A percentile compares a stretch with the other conserved stretches of the same genome.
Conservation (phyloP, 2,113 vertebrate species). For the Ochotona curzoniae region DNA sequence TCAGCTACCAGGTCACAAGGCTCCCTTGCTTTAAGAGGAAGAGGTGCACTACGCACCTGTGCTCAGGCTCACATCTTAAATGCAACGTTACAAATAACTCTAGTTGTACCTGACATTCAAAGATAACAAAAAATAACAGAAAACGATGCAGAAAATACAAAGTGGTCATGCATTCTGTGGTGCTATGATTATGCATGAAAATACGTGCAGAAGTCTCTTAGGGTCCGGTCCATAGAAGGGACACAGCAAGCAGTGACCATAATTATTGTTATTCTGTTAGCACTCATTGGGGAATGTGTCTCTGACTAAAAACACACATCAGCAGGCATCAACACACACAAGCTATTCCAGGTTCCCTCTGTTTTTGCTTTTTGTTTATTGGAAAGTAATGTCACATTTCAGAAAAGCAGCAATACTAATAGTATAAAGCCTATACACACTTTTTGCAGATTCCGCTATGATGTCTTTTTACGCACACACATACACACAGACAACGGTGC, state of each 20-base stretch:
- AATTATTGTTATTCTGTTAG: background rate
- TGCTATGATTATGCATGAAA: background rate
- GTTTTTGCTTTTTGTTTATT: background rate
- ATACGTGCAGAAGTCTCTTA: background rate
- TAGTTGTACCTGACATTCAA: background rate
- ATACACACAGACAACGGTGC: too few species aligned
- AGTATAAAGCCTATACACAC: background rate
- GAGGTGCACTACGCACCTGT: background rate
- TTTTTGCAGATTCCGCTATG: too few species aligned
- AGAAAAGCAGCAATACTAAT: background rate
- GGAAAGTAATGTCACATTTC: background rate
- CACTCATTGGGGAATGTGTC: background rate
- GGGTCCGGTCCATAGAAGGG: too few species aligned
- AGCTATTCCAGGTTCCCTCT: background rate
- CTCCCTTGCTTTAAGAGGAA: background rate
- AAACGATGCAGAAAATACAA: background rate
- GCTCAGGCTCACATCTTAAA: constrained; percentile 27
- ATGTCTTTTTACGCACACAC: too few species aligned
- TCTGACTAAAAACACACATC: background rate
- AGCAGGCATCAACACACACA: background rate
- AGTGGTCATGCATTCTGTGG: background rate
- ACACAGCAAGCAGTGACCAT: background rate
- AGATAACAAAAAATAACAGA: background rate
- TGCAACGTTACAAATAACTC: background rate
- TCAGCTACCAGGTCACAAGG: background rate